A percentile compares a stretch with the other conserved stretches of the same genome.
These are phyloP conservation scores for Drosophila nasuta DNA, from an alignment of 1,140 invertebrate genomes.

Conservation along the genomic window DNA sequence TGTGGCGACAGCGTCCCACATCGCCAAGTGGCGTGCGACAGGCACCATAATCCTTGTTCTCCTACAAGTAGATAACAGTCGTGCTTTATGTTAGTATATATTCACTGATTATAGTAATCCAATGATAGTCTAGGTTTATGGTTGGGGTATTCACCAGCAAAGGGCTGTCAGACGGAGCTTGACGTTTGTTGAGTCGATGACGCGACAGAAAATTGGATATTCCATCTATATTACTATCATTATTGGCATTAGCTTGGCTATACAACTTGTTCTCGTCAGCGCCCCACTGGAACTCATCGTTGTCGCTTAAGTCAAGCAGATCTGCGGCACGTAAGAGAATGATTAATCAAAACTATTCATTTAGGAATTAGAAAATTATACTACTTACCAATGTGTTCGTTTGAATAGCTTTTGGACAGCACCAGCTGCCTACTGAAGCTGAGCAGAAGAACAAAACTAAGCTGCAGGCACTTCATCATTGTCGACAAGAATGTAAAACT, in stretches of 20 bases:
- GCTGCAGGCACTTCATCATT: conserved; percentile 42
- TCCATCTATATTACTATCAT: conserved; percentile 17
- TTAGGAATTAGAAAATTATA: not conserved
- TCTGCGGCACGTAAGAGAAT: conserved; percentile 41
- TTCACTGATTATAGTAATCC: not conserved
- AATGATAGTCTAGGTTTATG: not conserved
- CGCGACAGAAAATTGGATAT: conserved; percentile 56
- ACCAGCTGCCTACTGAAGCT: conserved; percentile 6
- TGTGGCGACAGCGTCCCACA: conserved; percentile 88
- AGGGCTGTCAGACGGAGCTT: conserved; percentile 44
- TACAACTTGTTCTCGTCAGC: conserved; percentile 55
- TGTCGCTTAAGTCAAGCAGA: conserved; percentile 72
- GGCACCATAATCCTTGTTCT: conserved; percentile 86
- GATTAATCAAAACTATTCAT: not conserved
- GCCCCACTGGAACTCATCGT: conserved; percentile 79
- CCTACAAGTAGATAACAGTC: conserved; percentile 39
- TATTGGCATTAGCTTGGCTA: conserved; percentile 29
- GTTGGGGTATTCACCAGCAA: conserved; percentile 51
- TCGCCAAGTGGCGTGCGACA: conserved; percentile 88
- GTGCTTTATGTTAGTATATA: too few species aligned
- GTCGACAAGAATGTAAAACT: conserved; percentile 16
- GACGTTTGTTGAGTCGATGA: conserved; percentile 69
- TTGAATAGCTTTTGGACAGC: conserved; percentile 42
- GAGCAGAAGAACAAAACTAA: conserved; percentile 14
- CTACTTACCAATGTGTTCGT: conserved; percentile 52